Percentiles rank a stretch among this genome's conserved stretches.
phyloP scores from a whole-genome alignment of 2,113 vertebrate genomes.

The Elachura formosa region DNA sequence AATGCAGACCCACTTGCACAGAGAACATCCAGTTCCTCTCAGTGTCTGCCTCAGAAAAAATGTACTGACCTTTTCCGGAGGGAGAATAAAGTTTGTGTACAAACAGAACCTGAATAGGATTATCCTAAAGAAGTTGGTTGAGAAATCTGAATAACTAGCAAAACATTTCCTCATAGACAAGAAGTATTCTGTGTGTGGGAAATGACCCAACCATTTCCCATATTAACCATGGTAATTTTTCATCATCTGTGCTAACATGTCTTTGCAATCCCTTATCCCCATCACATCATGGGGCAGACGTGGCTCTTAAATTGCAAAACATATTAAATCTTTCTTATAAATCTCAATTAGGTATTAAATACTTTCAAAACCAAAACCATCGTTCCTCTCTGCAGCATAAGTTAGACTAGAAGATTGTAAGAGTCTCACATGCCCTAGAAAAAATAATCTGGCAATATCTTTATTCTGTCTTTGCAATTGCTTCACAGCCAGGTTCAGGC shows the following conservation, averaged over 20 bases:
- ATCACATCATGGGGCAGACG: background rate
- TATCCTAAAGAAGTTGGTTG: background rate
- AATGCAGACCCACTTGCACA: background rate
- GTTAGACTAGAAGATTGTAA: background rate
- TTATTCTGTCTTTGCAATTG: constrained; percentile 5
- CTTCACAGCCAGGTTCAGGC: background rate
- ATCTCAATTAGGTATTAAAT: background rate
- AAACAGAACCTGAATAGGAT: background rate
- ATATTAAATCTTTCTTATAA: background rate
- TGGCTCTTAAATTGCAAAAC: background rate
- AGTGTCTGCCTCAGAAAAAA: background rate
- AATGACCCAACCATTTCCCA: background rate
- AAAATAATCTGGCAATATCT: constrained; percentile 1
- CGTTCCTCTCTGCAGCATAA: background rate
- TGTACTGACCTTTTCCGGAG: background rate
- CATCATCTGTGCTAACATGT: background rate
- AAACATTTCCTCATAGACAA: background rate
- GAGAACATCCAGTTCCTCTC: background rate
- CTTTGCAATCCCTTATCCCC: background rate
- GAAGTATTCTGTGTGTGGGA: rapidly evolving
- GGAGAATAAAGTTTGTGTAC: background rate
- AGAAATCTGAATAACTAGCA: background rate
- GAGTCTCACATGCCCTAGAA: background rate
- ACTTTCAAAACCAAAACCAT: background rate
- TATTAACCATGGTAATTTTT: background rate